A percentile compares a stretch with the other conserved stretches of the same genome.
Conservation (phyloP, 2,797 vertebrate species). For the Manis crassicaudata region DNA sequence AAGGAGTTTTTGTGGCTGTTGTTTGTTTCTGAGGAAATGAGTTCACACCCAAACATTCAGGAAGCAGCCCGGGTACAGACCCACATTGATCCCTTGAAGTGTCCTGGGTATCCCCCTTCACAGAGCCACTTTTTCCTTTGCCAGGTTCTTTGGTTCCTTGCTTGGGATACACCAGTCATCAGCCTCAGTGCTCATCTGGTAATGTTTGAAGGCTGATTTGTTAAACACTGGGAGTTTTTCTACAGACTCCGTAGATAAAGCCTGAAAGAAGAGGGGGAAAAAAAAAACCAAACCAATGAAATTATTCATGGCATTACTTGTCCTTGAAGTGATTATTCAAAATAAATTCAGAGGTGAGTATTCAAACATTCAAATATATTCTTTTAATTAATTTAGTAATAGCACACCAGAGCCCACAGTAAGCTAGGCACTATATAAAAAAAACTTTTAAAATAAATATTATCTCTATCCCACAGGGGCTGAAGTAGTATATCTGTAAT, state of each 20-base stretch:
- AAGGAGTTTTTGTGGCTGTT: neutral
- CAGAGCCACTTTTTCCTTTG: conserved; percentile 86
- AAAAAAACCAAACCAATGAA: neutral
- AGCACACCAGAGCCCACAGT: neutral
- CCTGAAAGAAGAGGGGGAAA: conserved; percentile 84
- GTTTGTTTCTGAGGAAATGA: conserved; percentile 5
- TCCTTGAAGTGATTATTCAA: conserved; percentile 1
- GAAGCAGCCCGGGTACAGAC: conserved; percentile 29
- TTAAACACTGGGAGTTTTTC: conserved; percentile 99
- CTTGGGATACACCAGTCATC: conserved; percentile 99
- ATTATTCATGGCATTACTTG: neutral
- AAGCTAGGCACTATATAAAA: neutral
- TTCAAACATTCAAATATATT: neutral
- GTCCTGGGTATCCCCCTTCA: conserved; percentile 74
- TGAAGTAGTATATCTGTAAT: neutral
- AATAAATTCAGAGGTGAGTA: neutral
- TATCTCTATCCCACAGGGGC: neutral
- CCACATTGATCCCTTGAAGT: conserved; percentile 75
- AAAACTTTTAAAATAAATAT: neutral
- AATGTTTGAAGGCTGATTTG: conserved; percentile 95
- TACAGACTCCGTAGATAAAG: conserved; percentile 95
- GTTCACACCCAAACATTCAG: conserved; percentile 25
- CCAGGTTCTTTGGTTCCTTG: conserved; percentile 92
- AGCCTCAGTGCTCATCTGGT: conserved; percentile 91
- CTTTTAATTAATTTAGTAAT: neutral